phyloP scores from a whole-genome alignment of 1,140 invertebrate species.

The Aphidius gifuensis region DNA sequence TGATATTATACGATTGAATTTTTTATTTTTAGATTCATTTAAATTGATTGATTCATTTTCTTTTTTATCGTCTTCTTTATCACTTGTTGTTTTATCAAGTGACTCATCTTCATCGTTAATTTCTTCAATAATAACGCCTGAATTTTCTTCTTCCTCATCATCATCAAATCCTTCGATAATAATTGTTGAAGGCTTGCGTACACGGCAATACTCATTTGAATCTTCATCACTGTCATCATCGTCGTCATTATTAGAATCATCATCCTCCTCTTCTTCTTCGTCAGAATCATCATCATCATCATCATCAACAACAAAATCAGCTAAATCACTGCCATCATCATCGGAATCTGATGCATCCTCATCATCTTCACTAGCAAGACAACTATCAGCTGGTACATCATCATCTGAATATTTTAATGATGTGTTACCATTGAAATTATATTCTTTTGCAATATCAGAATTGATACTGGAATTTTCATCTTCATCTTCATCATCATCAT shows the following conservation, averaged over 20 bases:
- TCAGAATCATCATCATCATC: constrained; percentile 28
- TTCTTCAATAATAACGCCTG: constrained; percentile 17
- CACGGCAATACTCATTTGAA: too few relatives aligned
- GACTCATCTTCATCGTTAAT: constrained; percentile 13
- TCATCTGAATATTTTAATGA: constrained; percentile 37
- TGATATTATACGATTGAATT: not conserved
- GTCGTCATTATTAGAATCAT: constrained; percentile 39
- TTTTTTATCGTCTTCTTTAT: not conserved
- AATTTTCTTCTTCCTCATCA: constrained; percentile 15
- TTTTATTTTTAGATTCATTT: not conserved
- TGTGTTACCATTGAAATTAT: constrained; percentile 38
- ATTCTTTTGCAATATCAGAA: constrained; percentile 39
- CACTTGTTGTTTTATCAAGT: too few relatives aligned
- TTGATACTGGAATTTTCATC: constrained; percentile 14
- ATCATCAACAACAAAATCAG: constrained; percentile 39
- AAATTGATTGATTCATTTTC: not conserved
- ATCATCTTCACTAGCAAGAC: constrained; percentile 42
- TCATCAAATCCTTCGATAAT: constrained; percentile 24
- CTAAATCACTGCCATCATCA: constrained; percentile 39
- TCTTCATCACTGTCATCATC: constrained; percentile 39
- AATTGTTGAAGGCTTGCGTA: constrained; percentile 40
- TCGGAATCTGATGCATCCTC: constrained; percentile 31
- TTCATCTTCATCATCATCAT: constrained; percentile 13
- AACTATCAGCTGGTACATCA: constrained; percentile 38
- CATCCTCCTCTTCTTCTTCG: constrained; percentile 38